Conservation (phyloP, 2,113 vertebrate genomes). For the Strigops habroptila region DNA sequence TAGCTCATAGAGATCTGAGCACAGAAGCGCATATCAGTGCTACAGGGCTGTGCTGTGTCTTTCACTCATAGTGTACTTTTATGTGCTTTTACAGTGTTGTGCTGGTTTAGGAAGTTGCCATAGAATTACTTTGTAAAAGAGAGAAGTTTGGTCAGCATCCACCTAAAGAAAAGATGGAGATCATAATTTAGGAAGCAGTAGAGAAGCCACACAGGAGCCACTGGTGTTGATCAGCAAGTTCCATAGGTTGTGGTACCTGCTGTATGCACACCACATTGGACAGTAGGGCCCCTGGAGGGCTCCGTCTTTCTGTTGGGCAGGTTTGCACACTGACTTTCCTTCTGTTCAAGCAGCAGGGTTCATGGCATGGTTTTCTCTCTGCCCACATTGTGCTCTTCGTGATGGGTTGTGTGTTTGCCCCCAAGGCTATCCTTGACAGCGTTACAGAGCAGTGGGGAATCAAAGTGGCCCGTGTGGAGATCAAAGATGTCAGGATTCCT, state of each 20-base stretch:
- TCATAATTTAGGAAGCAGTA: neutral
- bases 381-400: neutral
- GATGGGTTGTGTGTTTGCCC: neutral
- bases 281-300: neutral
- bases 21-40: neutral
- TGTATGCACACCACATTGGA: rapidly evolving
- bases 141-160: neutral
- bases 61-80: neutral
- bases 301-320: neutral
- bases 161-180: neutral
- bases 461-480: constrained; percentile 83
- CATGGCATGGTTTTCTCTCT: rapidly evolving
- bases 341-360: neutral
- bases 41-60: neutral
- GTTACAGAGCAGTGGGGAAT: constrained; percentile 85
- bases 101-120: neutral
- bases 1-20: neutral
- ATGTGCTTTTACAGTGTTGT: rapidly evolving
- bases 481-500: constrained; percentile 85
- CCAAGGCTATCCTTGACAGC: constrained; percentile 75
- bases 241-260: rapidly evolving
- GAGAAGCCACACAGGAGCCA: neutral
- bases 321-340: neutral
- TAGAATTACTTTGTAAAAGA: neutral
- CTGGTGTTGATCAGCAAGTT: neutral